These are phyloP conservation scores for Blera fallax DNA, from an alignment of 2,888 invertebrate species.

Conservation along the genomic window DNA sequence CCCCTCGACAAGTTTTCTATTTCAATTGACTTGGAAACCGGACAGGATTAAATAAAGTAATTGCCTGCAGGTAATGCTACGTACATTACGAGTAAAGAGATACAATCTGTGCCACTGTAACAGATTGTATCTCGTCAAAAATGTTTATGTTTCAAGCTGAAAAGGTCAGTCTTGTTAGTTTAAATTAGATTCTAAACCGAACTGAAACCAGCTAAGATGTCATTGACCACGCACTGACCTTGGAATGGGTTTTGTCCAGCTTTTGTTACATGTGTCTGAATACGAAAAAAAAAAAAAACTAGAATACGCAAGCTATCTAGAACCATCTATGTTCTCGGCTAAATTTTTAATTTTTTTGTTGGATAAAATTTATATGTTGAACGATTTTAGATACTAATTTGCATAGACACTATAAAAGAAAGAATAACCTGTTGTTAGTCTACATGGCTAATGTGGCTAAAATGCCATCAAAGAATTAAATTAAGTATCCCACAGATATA, in stretches of 20 bases:
- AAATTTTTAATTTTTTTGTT: neutral
- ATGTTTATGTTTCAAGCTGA: neutral
- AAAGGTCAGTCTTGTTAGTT: neutral
- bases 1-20: no score
- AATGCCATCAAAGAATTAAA: neutral
- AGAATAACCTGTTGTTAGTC: constrained; percentile 1
- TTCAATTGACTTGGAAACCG: no score
- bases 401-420: neutral
- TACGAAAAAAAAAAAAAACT: neutral
- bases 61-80: no score
- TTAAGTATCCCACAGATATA: neutral
- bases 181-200: neutral
- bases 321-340: neutral
- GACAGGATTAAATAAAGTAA: no score
- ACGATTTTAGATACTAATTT: neutral
- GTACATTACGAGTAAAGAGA: no score
- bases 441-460: neutral
- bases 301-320: constrained; percentile 7
- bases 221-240: constrained; percentile 38
- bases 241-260: neutral
- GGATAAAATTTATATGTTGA: neutral
- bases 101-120: no score
- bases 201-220: neutral
- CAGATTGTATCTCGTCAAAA: no score
- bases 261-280: neutral